Percentiles rank a stretch among this genome's conserved stretches.
Evolutionary conservation across 2,888 invertebrate genomes (phyloP).

Genomic region (Drosophila dives): DNA sequence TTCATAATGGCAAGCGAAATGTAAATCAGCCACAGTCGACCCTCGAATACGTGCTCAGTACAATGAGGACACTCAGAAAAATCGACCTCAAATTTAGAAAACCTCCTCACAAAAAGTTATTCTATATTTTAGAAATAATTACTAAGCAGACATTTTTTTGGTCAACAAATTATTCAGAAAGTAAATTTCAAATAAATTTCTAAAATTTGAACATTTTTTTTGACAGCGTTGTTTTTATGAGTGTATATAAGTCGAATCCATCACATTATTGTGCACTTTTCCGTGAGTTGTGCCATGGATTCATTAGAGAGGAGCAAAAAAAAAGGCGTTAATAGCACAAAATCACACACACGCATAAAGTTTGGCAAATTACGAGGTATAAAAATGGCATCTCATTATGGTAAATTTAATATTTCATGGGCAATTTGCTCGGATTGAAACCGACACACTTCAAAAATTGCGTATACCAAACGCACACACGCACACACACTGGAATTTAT

Average conservation of each 20-base stretch:
- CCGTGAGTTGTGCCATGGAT: conserved; percentile 12
- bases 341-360: conserved; percentile 51
- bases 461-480: conserved; percentile 36
- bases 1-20: conserved; percentile 19
- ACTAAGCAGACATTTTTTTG: background rate
- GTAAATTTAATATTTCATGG: conserved; percentile 82
- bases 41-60: conserved; percentile 15
- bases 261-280: conserved; percentile 28
- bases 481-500: conserved; percentile 38
- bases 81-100: background rate
- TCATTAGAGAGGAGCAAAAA: conserved; percentile 1
- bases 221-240: background rate
- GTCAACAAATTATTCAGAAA: background rate
- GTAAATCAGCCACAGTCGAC: conserved; percentile 26
- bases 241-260: conserved; percentile 23
- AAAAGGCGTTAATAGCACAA: conserved; percentile 57
- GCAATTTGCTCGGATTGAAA: conserved; percentile 82
- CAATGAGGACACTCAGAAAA: background rate
- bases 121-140: background rate
- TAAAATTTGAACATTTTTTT: background rate
- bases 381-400: conserved; percentile 80
- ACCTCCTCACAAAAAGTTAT: background rate
- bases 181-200: background rate
- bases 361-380: conserved; percentile 76
- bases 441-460: conserved; percentile 79